phyloP scores from a whole-genome alignment of 2,113 vertebrate genomes.

The Carassius carassius region DNA sequence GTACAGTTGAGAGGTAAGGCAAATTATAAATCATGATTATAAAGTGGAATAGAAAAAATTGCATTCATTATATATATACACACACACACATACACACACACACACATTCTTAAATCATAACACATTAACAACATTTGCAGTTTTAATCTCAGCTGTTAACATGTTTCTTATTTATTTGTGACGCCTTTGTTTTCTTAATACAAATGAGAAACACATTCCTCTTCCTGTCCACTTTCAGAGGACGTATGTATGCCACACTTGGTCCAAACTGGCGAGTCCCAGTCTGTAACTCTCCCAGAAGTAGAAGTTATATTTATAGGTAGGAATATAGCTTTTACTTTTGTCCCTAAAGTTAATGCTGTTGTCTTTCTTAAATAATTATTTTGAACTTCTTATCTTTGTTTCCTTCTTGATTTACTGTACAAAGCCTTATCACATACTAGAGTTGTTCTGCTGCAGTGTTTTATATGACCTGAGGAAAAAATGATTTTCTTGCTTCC shows the following conservation, averaged over 20 bases:
- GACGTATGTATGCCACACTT: constrained; percentile 92
- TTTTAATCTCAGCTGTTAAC: neutral
- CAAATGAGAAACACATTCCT: neutral
- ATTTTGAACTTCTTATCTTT: neutral
- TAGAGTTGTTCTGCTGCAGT: neutral
- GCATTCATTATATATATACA: neutral
- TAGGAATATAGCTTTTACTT: constrained; percentile 63
- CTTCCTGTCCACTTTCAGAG: constrained; percentile 73
- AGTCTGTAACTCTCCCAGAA: constrained; percentile 86
- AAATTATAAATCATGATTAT: neutral
- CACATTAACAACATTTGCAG: neutral
- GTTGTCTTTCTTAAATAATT: neutral
- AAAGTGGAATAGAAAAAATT: neutral
- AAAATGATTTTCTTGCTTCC: neutral
- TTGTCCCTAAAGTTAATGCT: neutral
- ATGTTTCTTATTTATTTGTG: neutral
- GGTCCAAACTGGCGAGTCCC: constrained; percentile 96
- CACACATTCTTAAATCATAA: neutral
- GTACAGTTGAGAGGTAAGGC: constrained; percentile 89
- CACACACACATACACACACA: no score
- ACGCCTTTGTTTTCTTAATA: neutral
- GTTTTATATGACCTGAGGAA: neutral
- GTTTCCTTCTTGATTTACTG: neutral
- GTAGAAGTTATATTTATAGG: constrained; percentile 91
- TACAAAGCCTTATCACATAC: neutral